Percentiles rank a stretch among this genome's conserved stretches.
Conservation (phyloP, 2,113 vertebrate species). For the mouse (Mus musculus) region GRCm39 chr19:4788501-4789000, state of each 20-base stretch:
- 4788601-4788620: not conserved
- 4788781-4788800: not conserved
- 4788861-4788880: not conserved
- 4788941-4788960: not conserved
- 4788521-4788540: slow-evolving; percentile 93
- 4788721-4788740: not conserved
- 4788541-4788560: slow-evolving; percentile 95
- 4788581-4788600: slow-evolving; percentile 96
- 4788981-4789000: not conserved
- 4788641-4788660: not conserved
- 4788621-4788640: not conserved
- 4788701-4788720: not conserved
- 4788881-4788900: not conserved
- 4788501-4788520: slow-evolving; percentile 96
- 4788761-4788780: not conserved
- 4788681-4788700: not conserved
- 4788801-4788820: not conserved
- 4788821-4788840: not conserved
- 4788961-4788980: not conserved
- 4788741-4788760: not conserved
- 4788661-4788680: not conserved
- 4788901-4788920: not conserved
- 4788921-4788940: not conserved
- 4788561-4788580: slow-evolving; percentile 94
- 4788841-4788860: not conserved